These are phyloP conservation scores for Drosophila limbata DNA, from an alignment of 2,888 invertebrate species.

Conservation along the genomic window DNA sequence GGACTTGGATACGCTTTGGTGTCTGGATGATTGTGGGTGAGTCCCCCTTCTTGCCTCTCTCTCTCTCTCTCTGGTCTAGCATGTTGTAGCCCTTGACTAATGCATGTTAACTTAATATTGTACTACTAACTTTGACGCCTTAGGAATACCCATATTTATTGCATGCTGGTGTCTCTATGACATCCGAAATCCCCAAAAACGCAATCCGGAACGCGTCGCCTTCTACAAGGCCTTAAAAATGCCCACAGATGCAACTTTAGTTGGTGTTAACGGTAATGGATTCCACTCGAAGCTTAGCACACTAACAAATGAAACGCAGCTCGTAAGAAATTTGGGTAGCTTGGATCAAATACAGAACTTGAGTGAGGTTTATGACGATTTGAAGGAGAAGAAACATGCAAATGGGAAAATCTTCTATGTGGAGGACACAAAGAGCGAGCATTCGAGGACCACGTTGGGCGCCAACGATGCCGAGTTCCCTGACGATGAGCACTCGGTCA, in stretches of 20 bases:
- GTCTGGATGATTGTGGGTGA: conserved; percentile 94
- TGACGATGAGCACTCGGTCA: conserved; percentile 81
- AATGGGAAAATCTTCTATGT: conserved; percentile 82
- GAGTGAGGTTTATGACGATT: conserved; percentile 75
- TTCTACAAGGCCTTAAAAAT: conserved; percentile 62
- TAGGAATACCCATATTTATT: conserved; percentile 82
- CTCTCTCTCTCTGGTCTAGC: conserved; percentile 19
- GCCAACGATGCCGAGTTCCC: conserved; percentile 33
- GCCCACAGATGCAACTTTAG: conserved; percentile 3
- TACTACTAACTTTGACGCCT: conserved; percentile 51
- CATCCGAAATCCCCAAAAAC: conserved; percentile 67
- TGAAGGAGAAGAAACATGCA: conserved; percentile 79
- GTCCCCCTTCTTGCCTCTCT: conserved; percentile 54
- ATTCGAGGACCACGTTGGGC: conserved; percentile 39
- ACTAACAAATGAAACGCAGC: conserved; percentile 43
- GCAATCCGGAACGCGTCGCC: conserved; percentile 69
- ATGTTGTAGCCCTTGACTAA: conserved; percentile 52
- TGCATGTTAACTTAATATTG: conserved; percentile 57
- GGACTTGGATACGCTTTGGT: conserved; percentile 93
- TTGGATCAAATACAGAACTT: conserved; percentile 81
- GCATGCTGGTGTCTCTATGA: conserved; percentile 82
- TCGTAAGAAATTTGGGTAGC: conserved; percentile 63
- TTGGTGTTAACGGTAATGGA: conserved; percentile 27
- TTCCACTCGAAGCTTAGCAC: conserved; percentile 49
- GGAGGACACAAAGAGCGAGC: conserved; percentile 71